Base-by-base conservation (phyloP, 2,888 invertebrate genomes). In the Poecilobothrus nobilitatus region DNA sequence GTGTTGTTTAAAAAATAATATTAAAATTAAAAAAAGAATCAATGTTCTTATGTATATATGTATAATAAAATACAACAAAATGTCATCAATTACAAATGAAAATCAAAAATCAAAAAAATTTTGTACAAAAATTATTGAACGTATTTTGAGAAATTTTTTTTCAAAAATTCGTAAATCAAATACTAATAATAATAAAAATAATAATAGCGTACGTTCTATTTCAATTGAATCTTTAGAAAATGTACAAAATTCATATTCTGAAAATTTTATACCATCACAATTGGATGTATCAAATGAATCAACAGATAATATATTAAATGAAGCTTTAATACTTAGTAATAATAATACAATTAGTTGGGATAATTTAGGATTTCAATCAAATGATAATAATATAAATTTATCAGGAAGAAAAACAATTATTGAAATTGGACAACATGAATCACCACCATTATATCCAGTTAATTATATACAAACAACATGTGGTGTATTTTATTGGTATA, bases 211-310 rank as follows among this genome's bases (percentile, higher is more conserved):
- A 41, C n/a, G 18, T 12, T 18, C 53, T 15, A 12, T 15, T 68
- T 80, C 81, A 8, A 78, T 82, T 10, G 79, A 80, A 66, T 80
- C 79, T 41, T 72, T 74, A 70, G 78, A 80, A 71, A 81, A 80
- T 70, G 74, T 73, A 63, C 79, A 78, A 72, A 80, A 80, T 68
- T 76, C 78, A 65, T 76, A 79, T 70, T 75, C 78, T 41, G 81
- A 80, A 79, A 68, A 77, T 76, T 12, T 1, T 18, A 53, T 18
- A 18, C 6, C 53, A 53, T 53, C 8, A 10, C 10, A 37, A 37
- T 10, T 12, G 12, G 12, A 37, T 37, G 4, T 10, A 53, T 53
- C 53, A 53, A 53, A 2, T 53, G 53, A 53, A 53, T 53, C 53
- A 53, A 53, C 53, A 18, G 53, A 53, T 12, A 53, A 53, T 53